These are phyloP conservation scores for Myopa testacea DNA, from an alignment of 2,888 invertebrate species.

Conservation along the genomic window DNA sequence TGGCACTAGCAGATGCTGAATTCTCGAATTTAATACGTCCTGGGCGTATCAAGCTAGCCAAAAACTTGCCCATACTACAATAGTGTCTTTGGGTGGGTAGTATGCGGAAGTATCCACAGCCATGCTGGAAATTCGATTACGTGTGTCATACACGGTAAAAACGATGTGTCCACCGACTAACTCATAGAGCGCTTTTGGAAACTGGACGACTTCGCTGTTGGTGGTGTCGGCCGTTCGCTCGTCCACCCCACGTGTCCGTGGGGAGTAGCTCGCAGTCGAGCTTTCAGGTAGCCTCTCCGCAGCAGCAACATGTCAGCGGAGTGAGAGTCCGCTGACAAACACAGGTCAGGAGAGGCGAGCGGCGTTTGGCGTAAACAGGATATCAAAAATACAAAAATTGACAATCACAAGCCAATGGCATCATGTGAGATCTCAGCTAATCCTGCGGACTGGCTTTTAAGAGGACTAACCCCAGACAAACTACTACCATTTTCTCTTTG, in stretches of 20 bases:
- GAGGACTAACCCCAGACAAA: too few relatives aligned
- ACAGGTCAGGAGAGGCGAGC: too few relatives aligned
- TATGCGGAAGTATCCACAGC: not conserved
- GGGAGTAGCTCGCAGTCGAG: not conserved
- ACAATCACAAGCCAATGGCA: not conserved
- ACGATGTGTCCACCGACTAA: not conserved
- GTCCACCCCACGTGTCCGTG: not conserved
- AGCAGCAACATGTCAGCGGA: not conserved
- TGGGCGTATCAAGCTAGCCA: not conserved
- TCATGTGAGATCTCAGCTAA: not conserved
- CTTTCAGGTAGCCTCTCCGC: not conserved
- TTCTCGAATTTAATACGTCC: not conserved
- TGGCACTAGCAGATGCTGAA: not conserved
- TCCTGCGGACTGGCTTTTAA: too few relatives aligned
- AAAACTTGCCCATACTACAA: slow-evolving; percentile 6
- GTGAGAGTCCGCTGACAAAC: too few relatives aligned
- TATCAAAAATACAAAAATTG: not conserved
- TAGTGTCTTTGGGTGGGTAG: not conserved
- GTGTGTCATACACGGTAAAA: not conserved
- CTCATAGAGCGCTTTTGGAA: slow-evolving; percentile 37
- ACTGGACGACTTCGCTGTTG: not conserved
- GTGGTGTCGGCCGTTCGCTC: not conserved
- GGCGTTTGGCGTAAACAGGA: not conserved
- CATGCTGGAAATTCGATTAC: not conserved
- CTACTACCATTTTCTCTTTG: too few relatives aligned